Evolutionary conservation across 2,797 vertebrate genomes (phyloP).

Genomic region (Pagetopsis macropterus): DNA sequence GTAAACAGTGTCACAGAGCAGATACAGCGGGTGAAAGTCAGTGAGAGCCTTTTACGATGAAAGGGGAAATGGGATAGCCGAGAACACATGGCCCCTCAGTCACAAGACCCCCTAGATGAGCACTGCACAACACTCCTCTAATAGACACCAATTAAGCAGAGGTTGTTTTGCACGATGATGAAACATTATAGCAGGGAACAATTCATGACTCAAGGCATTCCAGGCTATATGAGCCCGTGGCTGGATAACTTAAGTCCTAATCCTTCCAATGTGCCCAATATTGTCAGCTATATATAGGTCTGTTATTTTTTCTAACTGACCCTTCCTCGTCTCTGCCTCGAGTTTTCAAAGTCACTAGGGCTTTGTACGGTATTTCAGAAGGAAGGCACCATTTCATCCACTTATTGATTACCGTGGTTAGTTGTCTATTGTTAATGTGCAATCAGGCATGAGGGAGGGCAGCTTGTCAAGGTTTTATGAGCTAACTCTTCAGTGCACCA

Average conservation of each 20-base stretch:
- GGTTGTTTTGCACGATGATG: conserved; percentile 92
- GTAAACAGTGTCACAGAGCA: conserved; percentile 82
- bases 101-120: conserved; percentile 87
- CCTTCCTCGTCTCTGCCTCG: conserved; percentile 53
- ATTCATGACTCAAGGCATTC: conserved; percentile 99
- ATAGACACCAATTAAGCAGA: conserved; percentile 92
- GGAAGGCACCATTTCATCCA: conserved; percentile 69
- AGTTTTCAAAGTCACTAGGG: conserved; percentile 80
- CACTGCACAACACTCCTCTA: conserved; percentile 80
- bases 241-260: conserved; percentile 90
- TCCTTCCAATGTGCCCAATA: conserved; percentile 93
- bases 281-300: conserved; percentile 96
- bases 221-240: conserved; percentile 91
- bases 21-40: conserved; percentile 80
- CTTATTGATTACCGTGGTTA: conserved; percentile 79
- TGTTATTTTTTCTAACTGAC: conserved; percentile 66
- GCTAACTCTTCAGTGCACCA: conserved; percentile 46
- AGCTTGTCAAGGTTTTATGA: conserved; percentile 62
- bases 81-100: conserved; percentile 88
- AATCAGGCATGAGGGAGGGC: conserved; percentile 69
- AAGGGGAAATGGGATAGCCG: conserved; percentile 89
- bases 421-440: conserved; percentile 78
- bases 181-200: conserved; percentile 97
- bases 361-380: conserved; percentile 73
- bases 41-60: conserved; percentile 84